Evolutionary conservation across 2,797 vertebrate species (phyloP).

Genomic region (Acipenser oxyrinchus): DNA sequence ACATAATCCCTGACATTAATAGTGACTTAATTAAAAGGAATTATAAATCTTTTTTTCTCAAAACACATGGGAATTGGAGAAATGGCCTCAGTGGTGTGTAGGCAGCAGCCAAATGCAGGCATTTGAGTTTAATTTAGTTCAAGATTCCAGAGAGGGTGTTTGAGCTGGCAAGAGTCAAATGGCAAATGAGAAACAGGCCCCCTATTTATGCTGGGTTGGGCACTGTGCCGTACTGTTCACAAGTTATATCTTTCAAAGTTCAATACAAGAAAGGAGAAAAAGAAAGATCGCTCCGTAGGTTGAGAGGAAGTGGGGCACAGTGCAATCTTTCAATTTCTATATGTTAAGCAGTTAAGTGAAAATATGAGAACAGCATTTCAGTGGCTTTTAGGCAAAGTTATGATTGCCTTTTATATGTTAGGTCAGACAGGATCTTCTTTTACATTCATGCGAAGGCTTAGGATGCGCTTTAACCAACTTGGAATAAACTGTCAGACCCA

Average conservation of each 20-base stretch:
- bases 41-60: slow-evolving; percentile 40
- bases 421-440: too few species aligned
- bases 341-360: neutral
- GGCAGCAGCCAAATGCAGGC: slow-evolving; percentile 21
- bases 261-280: slow-evolving; percentile 20
- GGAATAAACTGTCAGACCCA: too few species aligned
- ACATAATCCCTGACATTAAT: slow-evolving; percentile 40
- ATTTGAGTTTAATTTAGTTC: slow-evolving; percentile 39
- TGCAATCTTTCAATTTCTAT: neutral
- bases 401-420: too few species aligned
- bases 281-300: slow-evolving; percentile 4
- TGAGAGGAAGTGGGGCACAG: too few species aligned
- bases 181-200: slow-evolving; percentile 42
- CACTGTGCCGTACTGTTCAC: slow-evolving; percentile 37
- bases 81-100: slow-evolving; percentile 27
- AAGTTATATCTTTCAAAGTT: neutral
- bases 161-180: slow-evolving; percentile 41
- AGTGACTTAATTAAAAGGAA: slow-evolving; percentile 43
- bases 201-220: slow-evolving; percentile 41
- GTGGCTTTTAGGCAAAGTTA: too few species aligned
- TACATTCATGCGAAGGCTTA: too few species aligned
- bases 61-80: slow-evolving; percentile 30
- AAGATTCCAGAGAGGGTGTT: slow-evolving; percentile 33
- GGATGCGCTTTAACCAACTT: too few species aligned
- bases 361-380: too few species aligned